Base-by-base conservation (phyloP, 2,888 invertebrate species). In the Adineta ricciae region DNA sequence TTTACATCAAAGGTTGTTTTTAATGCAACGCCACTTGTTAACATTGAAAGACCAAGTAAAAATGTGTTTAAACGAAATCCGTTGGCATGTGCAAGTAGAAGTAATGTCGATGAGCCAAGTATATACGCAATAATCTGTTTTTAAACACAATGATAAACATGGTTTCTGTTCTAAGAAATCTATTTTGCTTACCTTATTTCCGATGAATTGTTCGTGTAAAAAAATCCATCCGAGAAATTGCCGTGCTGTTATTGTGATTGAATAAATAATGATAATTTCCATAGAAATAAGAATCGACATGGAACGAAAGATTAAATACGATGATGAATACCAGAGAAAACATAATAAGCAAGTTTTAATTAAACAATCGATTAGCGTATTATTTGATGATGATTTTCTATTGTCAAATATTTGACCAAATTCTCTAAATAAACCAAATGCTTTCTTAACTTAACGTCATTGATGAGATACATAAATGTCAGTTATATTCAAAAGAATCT, bases 121-220 rank as follows among this genome's bases (percentile, higher is more conserved):
- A 78, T 78, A 78, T 41, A n/a, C 21, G 78, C 78, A 78, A 78
- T 78, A 19, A 78, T 41, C 78, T 78, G 38, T 38, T 38, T 9
- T n/a, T n/a, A n/a, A n/a, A n/a, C 21, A 32, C 11, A 27, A 27
- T 5, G 27, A 73, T 4, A 73, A 5, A 0, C 36, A 38, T 8
- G 38, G 2, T 16, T 24, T 7, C 21, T 1, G n/a, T n/a, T n/a
- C n/a, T n/a, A n/a, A n/a, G 14, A 8, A 38, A 1, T 16, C 8
- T 8, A 38, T 41, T 9, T 2, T 11, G 11, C 41, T 41, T 11
- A 78, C 78, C 24, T 78, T 78, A 78, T 78, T 78, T 24, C 78
- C 78, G 24, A 78, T 78, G 41, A 78, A 78, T 78, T 78, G 78
- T 41, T 78, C 78, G n/a, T 78, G 78, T 41, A 78, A 78, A 41